phyloP scores from a whole-genome alignment of 1,140 invertebrate genomes.

The Leptonema lineaticorne region DNA sequence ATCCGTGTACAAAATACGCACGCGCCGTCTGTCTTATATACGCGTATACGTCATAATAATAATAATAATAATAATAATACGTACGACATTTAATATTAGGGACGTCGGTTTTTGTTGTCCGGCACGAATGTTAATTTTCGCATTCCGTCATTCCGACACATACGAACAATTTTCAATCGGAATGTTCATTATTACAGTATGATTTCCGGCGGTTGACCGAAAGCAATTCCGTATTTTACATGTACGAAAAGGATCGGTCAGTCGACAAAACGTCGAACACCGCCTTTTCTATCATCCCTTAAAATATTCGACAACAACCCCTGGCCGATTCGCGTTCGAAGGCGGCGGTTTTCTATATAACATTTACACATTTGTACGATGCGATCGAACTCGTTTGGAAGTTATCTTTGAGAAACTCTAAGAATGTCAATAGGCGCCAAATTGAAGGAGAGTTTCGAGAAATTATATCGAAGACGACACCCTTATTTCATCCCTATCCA shows the following conservation, averaged over 20 bases:
- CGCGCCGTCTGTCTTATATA: no score
- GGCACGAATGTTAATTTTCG: conserved; percentile 6
- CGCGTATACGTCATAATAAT: no score
- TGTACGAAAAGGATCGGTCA: no score
- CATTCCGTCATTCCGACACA: conserved; percentile 22
- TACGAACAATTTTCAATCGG: conserved; percentile 15
- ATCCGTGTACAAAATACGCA: no score
- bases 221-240: no score
- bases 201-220: conserved; percentile 13
- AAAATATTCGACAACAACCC: no score
- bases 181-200: conserved; percentile 24
- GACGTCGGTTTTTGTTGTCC: background rate
- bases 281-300: background rate
- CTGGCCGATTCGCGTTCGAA: no score
- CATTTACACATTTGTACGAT: background rate
- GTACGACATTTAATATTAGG: no score
- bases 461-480: background rate
- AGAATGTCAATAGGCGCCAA: conserved; percentile 1
- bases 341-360: no score
- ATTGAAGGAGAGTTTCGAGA: background rate
- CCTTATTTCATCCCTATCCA: no score
- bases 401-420: conserved; percentile 13
- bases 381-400: background rate
- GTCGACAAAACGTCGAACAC: background rate
- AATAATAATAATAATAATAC: no score